Evolutionary conservation across 2,797 vertebrate species (phyloP).

Genomic region (Gymnoscopelus microlampas): DNA sequence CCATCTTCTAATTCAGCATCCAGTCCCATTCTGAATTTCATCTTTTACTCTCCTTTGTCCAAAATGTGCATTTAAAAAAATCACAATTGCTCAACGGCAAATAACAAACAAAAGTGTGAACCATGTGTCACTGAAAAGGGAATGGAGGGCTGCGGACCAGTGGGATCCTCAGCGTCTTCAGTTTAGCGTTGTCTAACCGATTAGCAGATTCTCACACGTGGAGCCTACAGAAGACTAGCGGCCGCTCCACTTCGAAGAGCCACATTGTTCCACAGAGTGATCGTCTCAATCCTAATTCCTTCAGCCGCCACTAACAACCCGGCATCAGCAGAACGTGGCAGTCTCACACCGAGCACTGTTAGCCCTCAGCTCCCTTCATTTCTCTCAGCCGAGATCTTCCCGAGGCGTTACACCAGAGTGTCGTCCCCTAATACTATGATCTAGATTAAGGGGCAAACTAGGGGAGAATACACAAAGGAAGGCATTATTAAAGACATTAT

Average conservation of each 20-base stretch:
- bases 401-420: constrained; percentile 72
- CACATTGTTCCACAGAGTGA: constrained; percentile 79
- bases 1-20: constrained; percentile 40
- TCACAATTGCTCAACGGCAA: too few species aligned
- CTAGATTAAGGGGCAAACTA: constrained; percentile 69
- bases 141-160: constrained; percentile 43
- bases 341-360: constrained; percentile 64
- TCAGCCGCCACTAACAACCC: constrained; percentile 72
- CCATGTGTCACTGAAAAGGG: not conserved
- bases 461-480: constrained; percentile 66
- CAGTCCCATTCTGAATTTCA: constrained; percentile 41
- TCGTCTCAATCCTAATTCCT: constrained; percentile 79
- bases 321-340: constrained; percentile 53
- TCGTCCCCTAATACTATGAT: constrained; percentile 74
- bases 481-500: constrained; percentile 54
- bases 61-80: constrained; percentile 1
- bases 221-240: constrained; percentile 41
- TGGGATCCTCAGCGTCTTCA: constrained; percentile 61
- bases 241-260: constrained; percentile 59
- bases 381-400: constrained; percentile 68
- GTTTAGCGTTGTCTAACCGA: constrained; percentile 61
- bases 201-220: constrained; percentile 61
- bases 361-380: constrained; percentile 60
- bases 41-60: constrained; percentile 46
- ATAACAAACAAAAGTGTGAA: too few species aligned